Base-by-base conservation (phyloP, 2,797 vertebrate genomes). In the Hypotaenidia okinawae region DNA sequence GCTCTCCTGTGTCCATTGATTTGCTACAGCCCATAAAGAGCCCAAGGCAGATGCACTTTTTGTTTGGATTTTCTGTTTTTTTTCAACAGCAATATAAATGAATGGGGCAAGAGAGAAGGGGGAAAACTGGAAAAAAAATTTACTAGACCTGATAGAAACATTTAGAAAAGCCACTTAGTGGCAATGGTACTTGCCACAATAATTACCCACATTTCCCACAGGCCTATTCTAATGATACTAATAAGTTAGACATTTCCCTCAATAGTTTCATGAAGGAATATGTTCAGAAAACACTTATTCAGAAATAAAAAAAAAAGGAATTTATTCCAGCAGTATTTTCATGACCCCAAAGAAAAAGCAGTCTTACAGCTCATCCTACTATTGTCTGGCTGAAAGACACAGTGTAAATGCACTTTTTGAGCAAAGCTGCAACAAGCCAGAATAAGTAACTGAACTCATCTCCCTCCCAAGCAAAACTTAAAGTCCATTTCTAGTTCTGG, bases 1-100 rank as follows among this genome's bases (percentile, higher is more conserved):
- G 63, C 22, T 76, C 55, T 84, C 25, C 25, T 30, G 63, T 23
- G 24, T 47, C 37, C 33, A 59, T 1, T 0, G 0, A 43, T 39
- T 41, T 57, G 14, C 27, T 22, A 16, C 23, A 89, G 51, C 51
- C 57, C 5, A 51, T 9, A 24, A 45, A 43, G 11, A 76, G 28
- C 25, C 57, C 18, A 43, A 0, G 3, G 1, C 49, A 37, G 25
- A 37, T 23, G 6, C 6, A 8, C 9, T 33, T 27, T 54, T 33
- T 13, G 4, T 41, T 51, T 55, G 33, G 5, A 13, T 9, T 51
- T 15, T 35, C 33, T 27, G 13, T 16, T 51, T 51, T 51, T 52
- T 52, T 52, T 10, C 14, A 27, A 58, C 19, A 51, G 5, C 3
- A 25, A 10, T 33, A 51, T 64, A 35, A 74, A 67, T 4, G 4